Evolutionary conservation across 2,113 vertebrate genomes (phyloP).

Genomic region (Phasianus colchicus): DNA sequence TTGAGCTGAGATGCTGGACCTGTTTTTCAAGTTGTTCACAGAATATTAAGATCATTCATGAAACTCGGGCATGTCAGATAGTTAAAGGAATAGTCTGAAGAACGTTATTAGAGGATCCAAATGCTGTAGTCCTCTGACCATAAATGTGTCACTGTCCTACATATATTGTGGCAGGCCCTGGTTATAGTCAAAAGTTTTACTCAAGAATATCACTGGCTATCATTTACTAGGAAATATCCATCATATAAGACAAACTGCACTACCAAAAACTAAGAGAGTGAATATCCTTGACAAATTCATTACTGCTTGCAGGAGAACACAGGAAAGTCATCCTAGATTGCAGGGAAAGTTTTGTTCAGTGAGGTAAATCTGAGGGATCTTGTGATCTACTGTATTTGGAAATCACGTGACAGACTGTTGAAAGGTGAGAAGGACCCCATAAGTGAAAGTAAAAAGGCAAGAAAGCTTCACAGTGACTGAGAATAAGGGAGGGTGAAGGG

Average conservation of each 20-base stretch:
- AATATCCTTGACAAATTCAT: background rate
- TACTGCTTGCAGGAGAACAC: background rate
- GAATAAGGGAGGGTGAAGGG: no score
- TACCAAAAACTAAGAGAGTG: background rate
- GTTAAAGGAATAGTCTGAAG: background rate
- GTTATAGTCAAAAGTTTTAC: background rate
- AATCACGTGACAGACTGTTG: background rate
- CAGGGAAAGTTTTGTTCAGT: background rate
- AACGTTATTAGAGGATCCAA: background rate
- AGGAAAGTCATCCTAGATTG: background rate
- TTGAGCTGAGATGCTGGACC: background rate
- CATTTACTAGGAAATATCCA: background rate
- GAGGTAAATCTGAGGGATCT: background rate
- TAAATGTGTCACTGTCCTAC: background rate
- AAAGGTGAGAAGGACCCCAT: no score
- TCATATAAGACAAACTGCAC: background rate
- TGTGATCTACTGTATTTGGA: background rate
- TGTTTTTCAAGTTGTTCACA: background rate
- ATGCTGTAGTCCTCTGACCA: background rate
- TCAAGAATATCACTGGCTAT: background rate
- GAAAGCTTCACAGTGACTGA: no score
- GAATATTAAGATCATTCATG: background rate
- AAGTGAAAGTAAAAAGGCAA: no score
- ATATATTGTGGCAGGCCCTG: background rate
- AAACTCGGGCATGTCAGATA: background rate